Evolutionary conservation across 1,140 invertebrate species (phyloP), one percentile per base, ranked within the genome.

Genomic region (Drosophila lowei): DNA sequence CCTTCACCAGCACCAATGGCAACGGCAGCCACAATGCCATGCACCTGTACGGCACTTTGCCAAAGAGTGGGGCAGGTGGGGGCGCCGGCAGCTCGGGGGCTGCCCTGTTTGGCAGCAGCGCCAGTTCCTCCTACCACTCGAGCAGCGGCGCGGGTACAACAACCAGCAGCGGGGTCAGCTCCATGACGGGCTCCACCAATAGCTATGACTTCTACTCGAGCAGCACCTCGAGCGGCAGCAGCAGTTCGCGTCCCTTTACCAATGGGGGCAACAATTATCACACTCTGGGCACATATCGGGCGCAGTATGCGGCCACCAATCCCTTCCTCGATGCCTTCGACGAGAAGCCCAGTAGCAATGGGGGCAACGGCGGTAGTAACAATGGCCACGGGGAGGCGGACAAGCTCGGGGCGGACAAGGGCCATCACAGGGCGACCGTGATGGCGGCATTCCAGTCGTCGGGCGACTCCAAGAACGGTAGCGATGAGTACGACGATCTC

Each of bases 231-330:
- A 30, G 23, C 25, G 58, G 44, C 46, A 74, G 77, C 30, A 74
- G 79, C 30, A 72, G 72, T n/a, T 61, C 79, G 23, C 72, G 85
- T 2, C 85, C 89, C 9, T 79, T 84, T 38, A 74, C 80, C 50
- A 88, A 85, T 46, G 83, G 83, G 13, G 84, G 80, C 38, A 91
- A 91, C 43, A 91, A 91, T 65, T 91, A 91, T 44, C 90, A 91
- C 43, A 91, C 90, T 0, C 56, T 91, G 54, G 90, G 90, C 50
- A 90, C 90, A 1, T 91, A 91, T 59, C 66, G 90, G 48, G 85
- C 91, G 6, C 91, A 91, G 59, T 91, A 91, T 68, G 89, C 91
- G 15, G 89, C 91, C 34, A 91, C 91, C 11, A 91, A 91, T 80
- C 91, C 91, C 55, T 91, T 91, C 70, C 72, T 91, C 34, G 89